Conservation (phyloP, 2,797 vertebrate species). For the Anniella stebbinsi region DNA sequence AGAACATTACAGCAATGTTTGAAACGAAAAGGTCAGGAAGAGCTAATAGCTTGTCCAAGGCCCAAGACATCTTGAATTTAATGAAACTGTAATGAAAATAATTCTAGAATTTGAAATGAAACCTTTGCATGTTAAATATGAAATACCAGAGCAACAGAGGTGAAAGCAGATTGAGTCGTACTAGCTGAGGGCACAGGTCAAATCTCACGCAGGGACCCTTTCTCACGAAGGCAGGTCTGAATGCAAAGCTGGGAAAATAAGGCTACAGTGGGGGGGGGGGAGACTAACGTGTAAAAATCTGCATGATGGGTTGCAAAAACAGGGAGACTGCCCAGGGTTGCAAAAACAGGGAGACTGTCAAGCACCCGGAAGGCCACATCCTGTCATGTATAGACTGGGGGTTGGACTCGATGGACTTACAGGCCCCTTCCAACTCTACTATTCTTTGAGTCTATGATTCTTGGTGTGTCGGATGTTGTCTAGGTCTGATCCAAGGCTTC, state of each 20-base stretch:
- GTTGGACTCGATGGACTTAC: too few species aligned
- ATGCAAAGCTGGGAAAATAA: not conserved
- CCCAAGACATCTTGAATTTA: slow-evolving; percentile 59
- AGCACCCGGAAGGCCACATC: not conserved
- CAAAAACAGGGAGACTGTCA: not conserved
- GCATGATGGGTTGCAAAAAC: too few species aligned
- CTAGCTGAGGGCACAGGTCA: not conserved
- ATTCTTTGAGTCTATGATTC: too few species aligned
- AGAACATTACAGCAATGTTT: slow-evolving; percentile 44
- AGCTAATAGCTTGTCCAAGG: slow-evolving; percentile 18
- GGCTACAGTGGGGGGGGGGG: too few species aligned
- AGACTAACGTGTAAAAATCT: not conserved
- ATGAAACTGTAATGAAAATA: slow-evolving; percentile 56
- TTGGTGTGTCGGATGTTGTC: not conserved
- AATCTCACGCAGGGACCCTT: not conserved
- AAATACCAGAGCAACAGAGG: slow-evolving; percentile 49
- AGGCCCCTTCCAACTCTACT: too few species aligned
- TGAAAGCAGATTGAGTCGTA: not conserved
- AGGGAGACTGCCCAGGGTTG: not conserved
- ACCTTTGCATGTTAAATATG: slow-evolving; percentile 43
- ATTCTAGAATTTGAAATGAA: slow-evolving; percentile 27
- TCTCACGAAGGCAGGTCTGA: not conserved
- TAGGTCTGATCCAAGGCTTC: not conserved
- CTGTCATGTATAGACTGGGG: too few species aligned
- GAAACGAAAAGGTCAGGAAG: slow-evolving; percentile 71